Conservation (phyloP, 1,140 invertebrate species). For the Sinonovacula constricta region DNA sequence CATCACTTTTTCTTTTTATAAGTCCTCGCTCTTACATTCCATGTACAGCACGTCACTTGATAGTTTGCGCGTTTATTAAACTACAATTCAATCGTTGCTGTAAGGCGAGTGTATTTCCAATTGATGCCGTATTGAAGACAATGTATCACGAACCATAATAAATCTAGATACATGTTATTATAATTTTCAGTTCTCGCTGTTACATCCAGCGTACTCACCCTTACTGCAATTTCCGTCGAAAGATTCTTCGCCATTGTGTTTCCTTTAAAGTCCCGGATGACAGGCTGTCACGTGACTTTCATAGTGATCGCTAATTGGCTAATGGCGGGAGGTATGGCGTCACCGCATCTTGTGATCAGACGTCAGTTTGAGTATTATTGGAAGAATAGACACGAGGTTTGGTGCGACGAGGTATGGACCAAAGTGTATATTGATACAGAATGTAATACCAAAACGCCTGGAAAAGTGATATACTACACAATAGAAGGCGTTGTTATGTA, state of each 20-base stretch:
- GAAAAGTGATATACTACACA: slow-evolving; percentile 74
- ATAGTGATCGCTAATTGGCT: slow-evolving; percentile 78
- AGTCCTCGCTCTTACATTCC: too few relatives aligned
- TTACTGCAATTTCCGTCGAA: slow-evolving; percentile 80
- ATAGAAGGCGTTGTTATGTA: slow-evolving; percentile 77
- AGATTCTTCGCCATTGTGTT: slow-evolving; percentile 75
- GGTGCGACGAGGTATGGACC: slow-evolving; percentile 71
- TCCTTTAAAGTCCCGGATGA: slow-evolving; percentile 63
- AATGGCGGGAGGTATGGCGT: slow-evolving; percentile 71
- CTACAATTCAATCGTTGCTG: too few relatives aligned
- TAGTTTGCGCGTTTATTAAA: too few relatives aligned
- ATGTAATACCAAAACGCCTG: slow-evolving; percentile 52
- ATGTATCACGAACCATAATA: too few relatives aligned
- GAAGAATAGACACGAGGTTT: slow-evolving; percentile 69
- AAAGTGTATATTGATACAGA: slow-evolving; percentile 53
- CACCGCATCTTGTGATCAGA: slow-evolving; percentile 75
- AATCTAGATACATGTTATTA: too few relatives aligned
- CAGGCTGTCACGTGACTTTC: slow-evolving; percentile 56
- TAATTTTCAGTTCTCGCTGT: slow-evolving; percentile 79
- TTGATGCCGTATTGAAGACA: too few relatives aligned
- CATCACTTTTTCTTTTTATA: too few relatives aligned
- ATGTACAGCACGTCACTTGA: too few relatives aligned
- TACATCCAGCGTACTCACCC: slow-evolving; percentile 79
- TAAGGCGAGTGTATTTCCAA: too few relatives aligned
- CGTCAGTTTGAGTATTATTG: slow-evolving; percentile 61